Evolutionary conservation across 2,888 invertebrate species (phyloP), one percentile per base, ranked within the genome.

Genomic region (Cacoxenus indagator): DNA sequence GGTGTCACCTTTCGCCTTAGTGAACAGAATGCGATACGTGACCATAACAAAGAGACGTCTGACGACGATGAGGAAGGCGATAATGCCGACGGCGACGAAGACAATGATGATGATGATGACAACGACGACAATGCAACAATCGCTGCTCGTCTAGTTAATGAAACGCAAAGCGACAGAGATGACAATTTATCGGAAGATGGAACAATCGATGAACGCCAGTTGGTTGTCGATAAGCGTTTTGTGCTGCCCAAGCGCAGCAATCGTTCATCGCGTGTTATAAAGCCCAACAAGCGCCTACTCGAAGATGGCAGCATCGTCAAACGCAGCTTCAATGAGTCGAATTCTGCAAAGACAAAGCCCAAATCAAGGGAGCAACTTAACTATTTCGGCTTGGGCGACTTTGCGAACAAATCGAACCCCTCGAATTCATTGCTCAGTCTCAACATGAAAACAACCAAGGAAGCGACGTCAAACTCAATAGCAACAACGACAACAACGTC

Each of bases 211-310:
- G 75, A 76, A 3, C 76, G 77, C 19, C 83, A 82, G 69, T 76
- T 86, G 69, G 77, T 83, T 54, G 76, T 85, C 67, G 86, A 86
- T 64, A 86, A 85, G 37, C 83, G 84, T 86, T 95, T 95, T 89
- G 91, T 94, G 37, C 88, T 96, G 72, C 96, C 96, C 19, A 91
- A 93, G 59, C 91, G 94, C 78, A 96, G 95, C 89, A 93, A 92
- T 17, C 93, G 95, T 86, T 96, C 96, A 51, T 95, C 95, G 4
- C 90, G 96, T 75, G 94, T 95, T 54, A 96, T 96, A 66, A 96
- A 95, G 86, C 96, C 96, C 48, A 96, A 95, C 84, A 96, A 95
- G 88, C 91, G 93, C 75, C 94, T 96, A 82, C 91, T 95, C 67
- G 94, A 94, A 83, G 91, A 91, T 70, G 91, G 92, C 73, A 92